phyloP scores from a whole-genome alignment of 2,113 vertebrate species.

The Rafetus swinhoei region DNA sequence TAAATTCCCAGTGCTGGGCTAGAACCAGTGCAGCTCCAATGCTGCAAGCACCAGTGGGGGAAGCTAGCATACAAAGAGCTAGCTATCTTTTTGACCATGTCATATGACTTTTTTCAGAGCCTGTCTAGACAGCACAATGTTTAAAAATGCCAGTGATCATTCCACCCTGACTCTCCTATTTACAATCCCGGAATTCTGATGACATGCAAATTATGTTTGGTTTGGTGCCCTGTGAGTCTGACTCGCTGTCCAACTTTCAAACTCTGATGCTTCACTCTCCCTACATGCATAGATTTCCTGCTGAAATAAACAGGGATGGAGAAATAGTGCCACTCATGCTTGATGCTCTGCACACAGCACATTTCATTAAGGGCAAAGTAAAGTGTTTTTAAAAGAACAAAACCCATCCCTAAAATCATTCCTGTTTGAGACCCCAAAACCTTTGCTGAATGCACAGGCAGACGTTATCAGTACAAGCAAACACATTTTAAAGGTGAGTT shows the following conservation, averaged over 20 bases:
- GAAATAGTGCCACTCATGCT: background rate
- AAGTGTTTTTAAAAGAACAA: constrained; percentile 48
- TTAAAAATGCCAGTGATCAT: constrained; percentile 39
- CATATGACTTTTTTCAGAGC: background rate
- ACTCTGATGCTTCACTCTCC: constrained; percentile 28
- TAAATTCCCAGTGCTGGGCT: background rate
- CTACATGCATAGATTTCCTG: constrained; percentile 29
- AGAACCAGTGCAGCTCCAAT: background rate
- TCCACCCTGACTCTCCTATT: background rate
- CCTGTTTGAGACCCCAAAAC: constrained; percentile 38
- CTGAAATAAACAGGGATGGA: constrained; percentile 49
- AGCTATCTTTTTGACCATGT: background rate
- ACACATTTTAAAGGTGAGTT: constrained; percentile 3
- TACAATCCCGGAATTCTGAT: accelerated
- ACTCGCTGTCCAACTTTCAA: constrained; percentile 34
- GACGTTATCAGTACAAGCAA: background rate
- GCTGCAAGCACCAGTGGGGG: background rate
- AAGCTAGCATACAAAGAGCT: accelerated
- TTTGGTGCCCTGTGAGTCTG: background rate
- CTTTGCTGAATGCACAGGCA: background rate
- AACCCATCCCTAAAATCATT: constrained; percentile 34
- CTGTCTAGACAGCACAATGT: constrained; percentile 14
- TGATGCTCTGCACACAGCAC: constrained; percentile 24
- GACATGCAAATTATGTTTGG: background rate
- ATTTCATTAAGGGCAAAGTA: background rate